A percentile compares a stretch with the other conserved stretches of the same genome.
phyloP scores from a whole-genome alignment of 92 coral and sea anemone species.

The Palythoa caribaeorum region DNA sequence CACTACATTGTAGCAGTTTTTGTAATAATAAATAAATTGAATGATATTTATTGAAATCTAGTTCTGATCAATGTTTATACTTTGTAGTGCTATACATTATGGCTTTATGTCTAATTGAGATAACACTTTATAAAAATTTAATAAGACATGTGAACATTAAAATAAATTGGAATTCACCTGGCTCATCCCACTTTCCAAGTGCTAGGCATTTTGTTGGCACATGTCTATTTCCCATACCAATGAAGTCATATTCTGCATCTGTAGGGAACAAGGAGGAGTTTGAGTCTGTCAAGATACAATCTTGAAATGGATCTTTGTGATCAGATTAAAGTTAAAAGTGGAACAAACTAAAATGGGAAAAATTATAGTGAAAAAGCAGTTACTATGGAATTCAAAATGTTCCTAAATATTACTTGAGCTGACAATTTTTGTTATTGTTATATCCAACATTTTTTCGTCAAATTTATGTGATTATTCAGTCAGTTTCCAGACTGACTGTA shows the following conservation, averaged over 20 bases:
- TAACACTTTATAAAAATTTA: background rate
- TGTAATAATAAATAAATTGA: background rate
- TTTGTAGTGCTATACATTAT: background rate
- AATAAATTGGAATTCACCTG: constrained; percentile 26
- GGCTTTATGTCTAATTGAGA: background rate
- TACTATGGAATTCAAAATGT: background rate
- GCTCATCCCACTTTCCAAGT: constrained; percentile 51
- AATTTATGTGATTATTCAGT: background rate
- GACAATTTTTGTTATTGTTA: background rate
- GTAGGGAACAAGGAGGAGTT: constrained; percentile 4
- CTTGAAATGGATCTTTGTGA: background rate
- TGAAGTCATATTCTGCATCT: constrained; percentile 54
- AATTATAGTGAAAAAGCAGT: background rate
- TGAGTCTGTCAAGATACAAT: background rate
- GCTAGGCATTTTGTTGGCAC: constrained; percentile 51
- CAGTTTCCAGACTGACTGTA: background rate
- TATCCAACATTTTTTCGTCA: background rate
- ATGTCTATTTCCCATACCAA: constrained; percentile 58
- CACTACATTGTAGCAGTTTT: background rate
- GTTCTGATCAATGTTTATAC: no score
- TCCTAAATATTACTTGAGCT: background rate
- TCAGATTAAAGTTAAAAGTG: background rate
- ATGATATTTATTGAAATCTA: background rate
- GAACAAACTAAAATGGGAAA: background rate
- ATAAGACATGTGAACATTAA: background rate